Evolutionary conservation across 2,888 invertebrate genomes (phyloP), one percentile per base, ranked within the genome.

Genomic region (Lamellibrachia columna): DNA sequence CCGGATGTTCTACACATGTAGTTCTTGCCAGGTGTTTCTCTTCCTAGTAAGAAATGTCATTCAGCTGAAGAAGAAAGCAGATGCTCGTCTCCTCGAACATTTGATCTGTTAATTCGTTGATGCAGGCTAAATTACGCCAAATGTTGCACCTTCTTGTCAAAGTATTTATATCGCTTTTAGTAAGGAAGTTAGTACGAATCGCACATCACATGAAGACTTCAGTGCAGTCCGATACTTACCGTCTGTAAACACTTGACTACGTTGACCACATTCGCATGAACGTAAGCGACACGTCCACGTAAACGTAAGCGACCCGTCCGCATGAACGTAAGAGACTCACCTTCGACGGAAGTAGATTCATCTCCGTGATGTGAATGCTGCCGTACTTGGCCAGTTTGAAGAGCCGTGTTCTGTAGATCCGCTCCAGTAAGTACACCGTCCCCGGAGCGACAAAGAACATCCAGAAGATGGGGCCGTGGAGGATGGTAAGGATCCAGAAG

Each of bases 401-500:
- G 1, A 94, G 75, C 90, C 94, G 28, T 28, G 91, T 91, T 53
- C 91, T 0, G 58, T 91, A 91, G 52, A 91, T 91, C 91, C 58
- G 91, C 53, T 99, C 99, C 0, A 98, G 96, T 0, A 98, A 94
- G 96, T 98, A 99, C 0, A 98, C 97, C 2, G 98, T 95, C 0
- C 98, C 98, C 0, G 99, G 99, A 2, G 98, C 96, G 60, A 98
- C 97, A 96, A 99, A 98, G 99, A 99, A 99, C 96, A 98, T 98
- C 98, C 99, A 99, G 96, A 98, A 99, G 96, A 98, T 98, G 0
- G 98, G 98, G 0, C 98, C 98, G 96, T 99, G 99, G 93, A 99
- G 97, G 91, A 98, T 97, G 22, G 98, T 97, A 3, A 99, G 96
- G 52, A 98, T 92, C 98, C 98, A 99, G 96, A 98, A 99, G 0